Conservation (phyloP, 2,113 vertebrate genomes). For the Nematolebias whitei region DNA sequence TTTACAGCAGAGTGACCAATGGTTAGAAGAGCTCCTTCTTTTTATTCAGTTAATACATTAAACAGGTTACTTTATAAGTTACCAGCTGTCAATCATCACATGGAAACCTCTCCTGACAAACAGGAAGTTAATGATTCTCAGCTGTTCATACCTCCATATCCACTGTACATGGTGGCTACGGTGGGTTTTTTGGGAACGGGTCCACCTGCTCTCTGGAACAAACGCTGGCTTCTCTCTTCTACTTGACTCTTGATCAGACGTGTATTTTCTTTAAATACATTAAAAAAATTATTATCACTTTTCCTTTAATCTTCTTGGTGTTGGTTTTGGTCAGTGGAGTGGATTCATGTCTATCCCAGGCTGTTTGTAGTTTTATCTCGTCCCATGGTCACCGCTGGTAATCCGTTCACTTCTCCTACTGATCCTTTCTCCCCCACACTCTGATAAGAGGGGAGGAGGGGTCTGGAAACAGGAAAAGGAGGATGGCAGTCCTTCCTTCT, state of each 20-base stretch:
- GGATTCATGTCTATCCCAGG: not conserved
- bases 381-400: slow-evolving; percentile 33
- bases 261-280: not conserved
- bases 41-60: too few relatives aligned
- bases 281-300: too few relatives aligned
- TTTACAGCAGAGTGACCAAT: not conserved
- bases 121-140: slow-evolving; percentile 43
- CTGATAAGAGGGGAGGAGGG: slow-evolving; percentile 32
- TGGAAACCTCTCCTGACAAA: slow-evolving; percentile 1
- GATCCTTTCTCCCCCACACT: slow-evolving; percentile 17
- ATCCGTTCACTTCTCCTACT: slow-evolving; percentile 19
- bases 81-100: slow-evolving; percentile 39
- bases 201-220: slow-evolving; percentile 34
- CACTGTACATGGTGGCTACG: slow-evolving; percentile 66
- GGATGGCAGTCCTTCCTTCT: slow-evolving; percentile 47
- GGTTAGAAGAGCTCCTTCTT: too few relatives aligned
- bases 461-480: slow-evolving; percentile 55
- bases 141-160: slow-evolving; percentile 70
- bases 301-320: not conserved
- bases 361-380: slow-evolving; percentile 12
- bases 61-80: slow-evolving; percentile 5
- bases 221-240: not conserved
- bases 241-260: not conserved
- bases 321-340: not conserved
- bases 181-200: not conserved